Base-by-base conservation (phyloP, 2,888 invertebrate genomes). In the Pheosia gnoma region DNA sequence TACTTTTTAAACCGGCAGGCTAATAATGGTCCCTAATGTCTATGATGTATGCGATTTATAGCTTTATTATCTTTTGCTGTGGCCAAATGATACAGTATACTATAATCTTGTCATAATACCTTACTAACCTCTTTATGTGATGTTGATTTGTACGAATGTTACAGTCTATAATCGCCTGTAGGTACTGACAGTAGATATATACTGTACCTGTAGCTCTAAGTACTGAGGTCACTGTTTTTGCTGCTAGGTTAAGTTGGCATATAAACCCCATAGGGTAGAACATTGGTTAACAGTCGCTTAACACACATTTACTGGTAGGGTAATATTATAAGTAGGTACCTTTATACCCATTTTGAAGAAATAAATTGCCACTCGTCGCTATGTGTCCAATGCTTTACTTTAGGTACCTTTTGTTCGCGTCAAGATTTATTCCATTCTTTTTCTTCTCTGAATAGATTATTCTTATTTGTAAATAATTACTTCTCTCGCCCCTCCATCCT, bases 401-500 rank as follows among this genome's bases (percentile, higher is more conserved):
- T 56, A 71, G 78, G 77, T 79, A 82, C 80, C 79, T 81, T 78
- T 73, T 75, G 67, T 65, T 67, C 63, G 72, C 72, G 68, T 68
- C 66, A 73, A 82, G 82, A 87, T 86, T 85, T 86, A 86, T 84
- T 81, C 78, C 77, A 69, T 80, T 83, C 79, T 77, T 82, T 79
- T 77, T 80, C 74, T 78, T 75, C 72, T 77, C 80, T 80, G 84
- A 83, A 86, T 85, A 83, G 81, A 84, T 85, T 85, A 84, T 79
- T 83, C 78, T 85, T 83, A 86, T 87, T 86, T 86, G 82, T 85
- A 84, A 84, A 86, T 84, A 85, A 86, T 86, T 85, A 86, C 80
- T 80, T 78, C 69, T 75, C 75, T 76, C 61, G 67, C 65, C 68
- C 64, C 62, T 72, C 66, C 59, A 60, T 69, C 69, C 74, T 70